Base-by-base conservation (phyloP, 2,888 invertebrate genomes). In the Nezara viridula region DNA sequence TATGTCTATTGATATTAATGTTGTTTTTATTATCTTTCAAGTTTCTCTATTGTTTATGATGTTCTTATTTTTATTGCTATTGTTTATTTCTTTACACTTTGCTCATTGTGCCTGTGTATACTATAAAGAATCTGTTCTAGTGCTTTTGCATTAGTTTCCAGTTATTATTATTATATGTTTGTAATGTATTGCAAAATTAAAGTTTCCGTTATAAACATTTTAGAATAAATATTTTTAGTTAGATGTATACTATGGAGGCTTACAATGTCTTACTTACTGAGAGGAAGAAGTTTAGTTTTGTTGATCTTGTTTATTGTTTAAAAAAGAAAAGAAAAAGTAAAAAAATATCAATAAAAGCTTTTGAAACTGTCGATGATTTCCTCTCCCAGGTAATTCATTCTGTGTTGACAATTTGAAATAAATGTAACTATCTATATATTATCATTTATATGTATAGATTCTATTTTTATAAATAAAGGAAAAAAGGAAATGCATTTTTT, bases 381-480 rank as follows among this genome's bases (percentile, higher is more conserved):
- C 66, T 73, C 66, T 73, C 37, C 66, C 32, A 73, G 37, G 37
- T 73, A 37, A 73, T 73, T 21, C 24, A 37, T 37, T 73, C 19
- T 73, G 66, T 37, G 37, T 73, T 73, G 66, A 73, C 32, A 37
- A 73, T 37, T 73, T 73, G 21, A 73, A 73, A 73, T 0, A 37
- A 37, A 47, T 81, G 24, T 81, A 44, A 40, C 40, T 81, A 14
- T 81, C 81, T 81, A n/a, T n/a, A 81, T 81, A 81, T 44, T 81
- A 81, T 81, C 81, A 47, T 81, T 81, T 81, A n/a, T 81, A 81
- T 81, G 81, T 81, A 81, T 81, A 81, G 44, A 81, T 81, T 81
- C 24, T 81, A 81, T 81, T 81, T 81, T 81, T 81, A 81, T 81
- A 81, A 81, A 81, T 81, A 81, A 81, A 81, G 81, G n/a, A 47